phyloP scores from a whole-genome alignment of 2,888 invertebrate genomes.

The Catocala nupta region DNA sequence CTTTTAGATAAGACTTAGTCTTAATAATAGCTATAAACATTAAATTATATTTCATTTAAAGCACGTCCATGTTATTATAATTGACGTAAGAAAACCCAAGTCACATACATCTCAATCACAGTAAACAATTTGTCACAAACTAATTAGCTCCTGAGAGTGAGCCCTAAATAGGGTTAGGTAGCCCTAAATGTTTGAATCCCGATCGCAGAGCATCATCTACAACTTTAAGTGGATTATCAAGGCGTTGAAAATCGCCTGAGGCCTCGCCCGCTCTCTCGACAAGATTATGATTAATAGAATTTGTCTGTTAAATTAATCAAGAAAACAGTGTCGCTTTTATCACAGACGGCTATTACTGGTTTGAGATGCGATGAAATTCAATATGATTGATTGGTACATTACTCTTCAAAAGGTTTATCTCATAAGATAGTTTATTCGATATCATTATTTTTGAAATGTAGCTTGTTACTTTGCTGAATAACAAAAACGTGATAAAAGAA shows the following conservation, averaged over 20 bases:
- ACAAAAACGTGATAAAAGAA: no score
- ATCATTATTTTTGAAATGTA: no score
- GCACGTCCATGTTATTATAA: no score
- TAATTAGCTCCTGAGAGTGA: neutral
- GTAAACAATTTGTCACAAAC: neutral
- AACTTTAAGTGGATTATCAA: constrained; percentile 43
- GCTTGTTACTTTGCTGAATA: no score
- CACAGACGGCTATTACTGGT: constrained; percentile 17
- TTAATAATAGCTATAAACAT: no score
- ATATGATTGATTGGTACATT: constrained; percentile 17
- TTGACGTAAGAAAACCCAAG: no score
- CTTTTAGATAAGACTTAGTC: no score
- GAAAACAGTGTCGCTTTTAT: constrained; percentile 33
- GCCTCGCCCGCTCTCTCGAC: constrained; percentile 42
- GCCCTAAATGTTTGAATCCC: constrained; percentile 11
- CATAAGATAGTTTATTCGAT: neutral
- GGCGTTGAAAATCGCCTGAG: constrained; percentile 51
- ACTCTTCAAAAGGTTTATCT: constrained; percentile 5
- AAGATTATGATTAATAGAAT: constrained; percentile 66
- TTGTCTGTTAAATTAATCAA: constrained; percentile 60
- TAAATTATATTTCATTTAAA: no score
- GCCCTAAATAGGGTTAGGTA: neutral
- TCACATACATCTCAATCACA: neutral
- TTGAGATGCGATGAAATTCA: constrained; percentile 11
- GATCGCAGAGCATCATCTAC: constrained; percentile 14